Evolutionary conservation across 2,113 vertebrate species (phyloP), one percentile per base, ranked within the genome.

Genomic region (Athene noctua): DNA sequence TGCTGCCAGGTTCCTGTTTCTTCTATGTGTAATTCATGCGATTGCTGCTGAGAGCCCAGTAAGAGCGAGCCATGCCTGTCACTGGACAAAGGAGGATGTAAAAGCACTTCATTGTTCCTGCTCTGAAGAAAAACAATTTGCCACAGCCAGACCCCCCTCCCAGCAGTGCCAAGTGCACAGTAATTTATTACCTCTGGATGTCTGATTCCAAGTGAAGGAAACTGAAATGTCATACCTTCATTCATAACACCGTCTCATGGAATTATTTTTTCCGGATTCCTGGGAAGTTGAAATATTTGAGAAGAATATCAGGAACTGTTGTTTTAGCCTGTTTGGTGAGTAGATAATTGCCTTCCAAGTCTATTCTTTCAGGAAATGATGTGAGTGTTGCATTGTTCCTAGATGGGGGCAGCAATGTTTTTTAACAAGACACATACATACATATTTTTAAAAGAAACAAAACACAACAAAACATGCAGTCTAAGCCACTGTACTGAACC

Each of bases 211-310:
- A 77, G 96, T 0, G 83, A 90, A 97, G 98, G 98, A 97, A 97
- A 91, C 95, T 78, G 83, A 80, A 97, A 98, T 98, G 97, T 95
- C 98, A 96, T 94, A 97, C 95, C 96, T 98, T 98, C 97, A 98
- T 98, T 98, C 98, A 98, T 92, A 97, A 97, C 97, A 97, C 96
- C 52, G 19, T 96, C 97, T 97, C 97, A 96, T 95, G 97, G 97
- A 98, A 98, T 97, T 98, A 98, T 98, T 98, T 98, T 98, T 98
- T 98, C 98, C 98, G 98, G 98, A 98, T 98, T 98, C 98, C 96
- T 98, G 97, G 98, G 98, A 98, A 98, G 98, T 98, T 98, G 90
- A 98, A 98, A 96, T 98, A 97, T 98, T 98, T 98, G 95, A 98
- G 97, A 98, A 98, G 98, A 98, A 98, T 98, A 98, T 98, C 98